Evolutionary conservation across 2,113 vertebrate species (phyloP).

Genomic region (Gymnobelideus leadbeateri): DNA sequence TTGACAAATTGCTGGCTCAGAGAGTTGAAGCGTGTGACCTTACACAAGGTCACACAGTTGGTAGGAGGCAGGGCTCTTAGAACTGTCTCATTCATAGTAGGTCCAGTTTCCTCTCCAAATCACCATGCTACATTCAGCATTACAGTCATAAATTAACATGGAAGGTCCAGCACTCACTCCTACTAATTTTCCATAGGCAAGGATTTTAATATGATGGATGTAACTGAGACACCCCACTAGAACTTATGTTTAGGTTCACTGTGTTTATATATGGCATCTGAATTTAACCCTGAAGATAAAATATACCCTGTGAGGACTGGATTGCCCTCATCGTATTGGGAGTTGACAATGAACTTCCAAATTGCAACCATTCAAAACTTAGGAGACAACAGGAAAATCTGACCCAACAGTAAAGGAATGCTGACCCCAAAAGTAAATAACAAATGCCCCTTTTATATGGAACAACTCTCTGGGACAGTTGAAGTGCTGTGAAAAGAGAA

Average conservation of each 20-base stretch:
- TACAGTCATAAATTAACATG: conserved; percentile 5
- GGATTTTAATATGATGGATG: not conserved
- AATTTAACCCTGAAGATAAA: conserved; percentile 19
- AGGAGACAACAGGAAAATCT: not conserved
- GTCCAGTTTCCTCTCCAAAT: not conserved
- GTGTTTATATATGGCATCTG: not conserved
- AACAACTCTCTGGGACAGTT: not conserved
- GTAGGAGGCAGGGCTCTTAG: not conserved
- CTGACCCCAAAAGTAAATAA: not conserved
- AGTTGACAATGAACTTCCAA: conserved; percentile 21
- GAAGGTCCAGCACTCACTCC: not conserved
- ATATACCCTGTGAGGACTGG: conserved; percentile 1
- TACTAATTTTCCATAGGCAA: not conserved
- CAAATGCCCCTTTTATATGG: not conserved
- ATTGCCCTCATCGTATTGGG: not conserved
- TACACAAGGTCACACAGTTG: not conserved
- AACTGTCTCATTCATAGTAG: not conserved
- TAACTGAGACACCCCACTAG: not conserved
- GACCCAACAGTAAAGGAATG: conserved; percentile 20
- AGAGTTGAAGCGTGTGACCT: not conserved
- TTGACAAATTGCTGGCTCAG: not conserved
- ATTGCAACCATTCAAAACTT: not conserved
- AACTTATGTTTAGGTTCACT: not conserved
- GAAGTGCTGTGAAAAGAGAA: not conserved
- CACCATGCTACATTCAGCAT: not conserved